Evolutionary conservation across 2,888 invertebrate species (phyloP).

Genomic region (Noctua fimbriata): DNA sequence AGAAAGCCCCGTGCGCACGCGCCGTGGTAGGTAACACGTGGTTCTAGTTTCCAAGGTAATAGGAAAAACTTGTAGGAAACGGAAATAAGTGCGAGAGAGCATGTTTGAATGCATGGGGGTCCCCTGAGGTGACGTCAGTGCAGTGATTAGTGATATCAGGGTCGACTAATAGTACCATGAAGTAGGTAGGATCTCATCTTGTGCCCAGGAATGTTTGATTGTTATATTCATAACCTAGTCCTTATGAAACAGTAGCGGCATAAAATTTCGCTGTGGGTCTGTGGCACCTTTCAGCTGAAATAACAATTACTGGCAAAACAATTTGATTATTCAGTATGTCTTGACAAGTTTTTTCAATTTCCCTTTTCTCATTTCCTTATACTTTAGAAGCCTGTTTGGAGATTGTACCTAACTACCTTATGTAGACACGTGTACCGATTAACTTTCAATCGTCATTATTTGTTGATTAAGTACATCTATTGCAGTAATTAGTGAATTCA

Average conservation of each 20-base stretch:
- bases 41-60: slow-evolving; percentile 43
- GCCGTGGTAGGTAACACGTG: slow-evolving; percentile 17
- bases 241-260: background rate
- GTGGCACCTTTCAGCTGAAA: background rate
- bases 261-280: background rate
- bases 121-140: slow-evolving; percentile 19
- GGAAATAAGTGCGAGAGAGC: slow-evolving; percentile 23
- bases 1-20: slow-evolving; percentile 48
- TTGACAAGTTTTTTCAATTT: background rate
- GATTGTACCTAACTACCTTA: background rate
- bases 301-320: background rate
- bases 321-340: background rate
- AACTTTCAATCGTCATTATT: background rate
- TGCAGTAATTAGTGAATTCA: background rate
- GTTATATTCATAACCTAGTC: background rate
- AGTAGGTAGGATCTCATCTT: background rate
- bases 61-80: slow-evolving; percentile 49
- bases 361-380: background rate
- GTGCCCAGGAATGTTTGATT: background rate
- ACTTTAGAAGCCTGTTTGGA: background rate
- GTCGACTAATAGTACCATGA: background rate
- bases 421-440: background rate
- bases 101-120: slow-evolving; percentile 27
- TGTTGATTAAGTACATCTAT: too few relatives aligned
- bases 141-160: background rate